phyloP scores from a whole-genome alignment of 2,888 invertebrate species.

The Nebria salina region DNA sequence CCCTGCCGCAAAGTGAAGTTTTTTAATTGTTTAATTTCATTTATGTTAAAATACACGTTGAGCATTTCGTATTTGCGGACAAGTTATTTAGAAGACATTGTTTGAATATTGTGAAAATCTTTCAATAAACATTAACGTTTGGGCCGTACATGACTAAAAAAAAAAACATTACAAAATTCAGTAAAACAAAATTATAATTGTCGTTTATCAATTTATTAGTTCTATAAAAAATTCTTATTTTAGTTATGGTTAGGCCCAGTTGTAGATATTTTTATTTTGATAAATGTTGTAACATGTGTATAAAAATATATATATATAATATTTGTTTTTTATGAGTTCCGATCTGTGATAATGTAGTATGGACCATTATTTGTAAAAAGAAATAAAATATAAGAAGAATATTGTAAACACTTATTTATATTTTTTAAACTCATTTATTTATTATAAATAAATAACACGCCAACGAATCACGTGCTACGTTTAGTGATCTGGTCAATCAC shows the following conservation, averaged over 20 bases:
- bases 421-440: no score
- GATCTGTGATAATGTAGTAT: conserved; percentile 65
- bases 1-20: no score
- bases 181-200: neutral
- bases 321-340: conserved; percentile 56
- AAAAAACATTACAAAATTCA: neutral
- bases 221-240: conserved; percentile 29
- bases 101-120: conserved; percentile 41
- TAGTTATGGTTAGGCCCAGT: conserved; percentile 32
- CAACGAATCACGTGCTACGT: no score
- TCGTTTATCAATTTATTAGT: conserved; percentile 23
- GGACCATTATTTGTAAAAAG: conserved; percentile 64
- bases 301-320: conserved; percentile 43
- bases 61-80: conserved; percentile 32
- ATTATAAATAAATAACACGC: no score
- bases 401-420: conserved; percentile 17
- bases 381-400: conserved; percentile 53
- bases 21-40: no score
- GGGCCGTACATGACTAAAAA: conserved; percentile 37
- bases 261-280: conserved; percentile 47
- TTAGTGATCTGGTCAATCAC: no score
- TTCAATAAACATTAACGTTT: conserved; percentile 25
- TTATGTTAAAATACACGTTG: no score
- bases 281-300: conserved; percentile 44
- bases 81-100: conserved; percentile 32